Conservation (phyloP, 2,113 vertebrate genomes). For the Anolis carolinensis region DNA sequence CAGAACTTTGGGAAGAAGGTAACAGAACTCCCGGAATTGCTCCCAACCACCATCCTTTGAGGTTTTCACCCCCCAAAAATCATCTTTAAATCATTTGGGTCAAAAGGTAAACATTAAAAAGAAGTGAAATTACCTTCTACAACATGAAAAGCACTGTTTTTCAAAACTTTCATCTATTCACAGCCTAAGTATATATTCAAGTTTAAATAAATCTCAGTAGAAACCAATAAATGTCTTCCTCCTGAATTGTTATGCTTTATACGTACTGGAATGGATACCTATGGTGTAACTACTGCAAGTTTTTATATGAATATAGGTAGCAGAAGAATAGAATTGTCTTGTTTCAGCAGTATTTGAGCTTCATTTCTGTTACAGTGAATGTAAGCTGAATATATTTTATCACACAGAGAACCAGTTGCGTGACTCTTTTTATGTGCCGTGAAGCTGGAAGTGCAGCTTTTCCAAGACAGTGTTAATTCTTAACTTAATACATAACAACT, state of each 20-base stretch:
- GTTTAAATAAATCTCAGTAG: slow-evolving; percentile 42
- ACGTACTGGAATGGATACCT: neutral
- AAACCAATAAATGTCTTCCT: neutral
- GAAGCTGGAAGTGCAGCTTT: neutral
- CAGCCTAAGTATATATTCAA: neutral
- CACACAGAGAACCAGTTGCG: too few species aligned
- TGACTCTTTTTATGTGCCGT: neutral
- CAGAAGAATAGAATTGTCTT: neutral
- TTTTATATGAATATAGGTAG: neutral
- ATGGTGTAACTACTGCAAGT: neutral
- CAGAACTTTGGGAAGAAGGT: too few species aligned
- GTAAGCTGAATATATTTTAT: neutral
- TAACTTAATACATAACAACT: neutral
- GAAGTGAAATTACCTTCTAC: too few species aligned
- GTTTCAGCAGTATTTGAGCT: neutral
- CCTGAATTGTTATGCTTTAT: neutral
- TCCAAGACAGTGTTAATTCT: neutral
- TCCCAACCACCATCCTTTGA: too few species aligned
- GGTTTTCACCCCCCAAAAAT: too few species aligned
- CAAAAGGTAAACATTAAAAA: too few species aligned
- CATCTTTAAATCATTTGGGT: too few species aligned
- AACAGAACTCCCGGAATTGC: too few species aligned
- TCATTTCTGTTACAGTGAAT: neutral
- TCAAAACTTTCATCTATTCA: neutral
- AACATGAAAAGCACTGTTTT: neutral